Base-by-base conservation (phyloP, 2,797 vertebrate genomes). In the Tachyglossus aculeatus region DNA sequence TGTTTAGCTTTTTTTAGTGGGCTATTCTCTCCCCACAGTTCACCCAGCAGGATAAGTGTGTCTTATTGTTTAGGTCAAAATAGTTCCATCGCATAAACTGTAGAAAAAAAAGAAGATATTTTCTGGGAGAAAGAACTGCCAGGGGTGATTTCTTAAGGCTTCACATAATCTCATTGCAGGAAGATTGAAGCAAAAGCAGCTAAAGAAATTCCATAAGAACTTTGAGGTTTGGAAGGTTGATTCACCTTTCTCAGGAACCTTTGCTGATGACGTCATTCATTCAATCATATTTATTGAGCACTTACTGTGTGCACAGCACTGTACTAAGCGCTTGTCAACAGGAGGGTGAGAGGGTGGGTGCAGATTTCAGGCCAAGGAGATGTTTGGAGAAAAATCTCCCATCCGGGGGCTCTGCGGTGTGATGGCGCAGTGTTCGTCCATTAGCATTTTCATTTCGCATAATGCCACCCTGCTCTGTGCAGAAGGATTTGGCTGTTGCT, bases 361-460 rank as follows among this genome's bases (percentile, higher is more conserved):
- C 10, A 29, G 67, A n/a, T 27, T 12, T n/a, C 11, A 3, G 5
- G 12, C 18, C 5, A 21, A 18, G 47, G 9, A 9, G 15, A 16
- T 29, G 43, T 37, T 44, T 40, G 55, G 32, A 9, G 1, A 18
- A 25, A 33, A 54, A 31, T 21, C 33, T 22, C 1, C 3, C n/a
- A 67, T 57, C 27, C 41, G 47, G 16, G 18, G 18, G 5, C 50
- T 58, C 29, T 1, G 34, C 8, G 38, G 12, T 5, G 13, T 9
- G 45, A 13, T 25, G 9, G 60, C 38, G 45, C 33, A 1, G 0
- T 12, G 10, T 36, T 43, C 10, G 64, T 1, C 44, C 19, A 64
- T 77, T 67, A 82, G 8, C 37, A 74, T 44, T 75, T 83, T 67
- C 53, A 61, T 67, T 77, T 72, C 53, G 6, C 77, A 83, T 80